Conservation (phyloP, 2,113 vertebrate species). For the Dromaius novaehollandiae region DNA sequence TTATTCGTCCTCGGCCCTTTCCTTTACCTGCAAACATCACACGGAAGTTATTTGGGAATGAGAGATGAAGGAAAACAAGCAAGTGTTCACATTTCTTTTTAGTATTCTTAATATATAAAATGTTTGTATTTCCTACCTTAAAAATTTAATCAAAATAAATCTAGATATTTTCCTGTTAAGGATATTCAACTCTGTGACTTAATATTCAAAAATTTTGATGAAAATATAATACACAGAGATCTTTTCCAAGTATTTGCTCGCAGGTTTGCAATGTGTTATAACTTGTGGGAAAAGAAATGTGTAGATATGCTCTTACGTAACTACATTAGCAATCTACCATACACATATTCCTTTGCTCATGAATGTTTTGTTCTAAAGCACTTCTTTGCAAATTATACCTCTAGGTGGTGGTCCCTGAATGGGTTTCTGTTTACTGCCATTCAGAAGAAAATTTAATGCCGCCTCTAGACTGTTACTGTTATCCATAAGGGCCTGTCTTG, state of each 20-base stretch:
- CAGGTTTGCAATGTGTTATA: not conserved
- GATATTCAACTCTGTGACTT: not conserved
- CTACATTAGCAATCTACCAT: not conserved
- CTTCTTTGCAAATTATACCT: constrained; percentile 76
- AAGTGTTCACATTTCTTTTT: fast-evolving
- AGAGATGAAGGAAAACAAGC: not conserved
- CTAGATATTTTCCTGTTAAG: not conserved
- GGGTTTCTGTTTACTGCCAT: constrained; percentile 81
- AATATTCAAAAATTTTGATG: not conserved
- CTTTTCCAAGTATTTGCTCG: not conserved
- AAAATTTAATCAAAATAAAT: not conserved
- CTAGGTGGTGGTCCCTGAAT: constrained; percentile 77
- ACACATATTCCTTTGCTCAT: not conserved
- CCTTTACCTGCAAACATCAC: constrained; percentile 80
- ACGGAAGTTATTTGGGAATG: not conserved
- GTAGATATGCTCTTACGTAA: not conserved
- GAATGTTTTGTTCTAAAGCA: not conserved
- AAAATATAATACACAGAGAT: not conserved
- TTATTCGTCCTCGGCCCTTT: constrained; percentile 87
- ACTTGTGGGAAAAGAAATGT: not conserved
- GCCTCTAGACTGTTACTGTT: constrained; percentile 94
- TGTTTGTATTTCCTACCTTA: not conserved
- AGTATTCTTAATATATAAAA: not conserved
- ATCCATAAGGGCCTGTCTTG: constrained; percentile 94
- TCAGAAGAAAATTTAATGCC: constrained; percentile 92